phyloP scores from a whole-genome alignment of 2,113 vertebrate species.

The Xenopus tropicalis region DNA sequence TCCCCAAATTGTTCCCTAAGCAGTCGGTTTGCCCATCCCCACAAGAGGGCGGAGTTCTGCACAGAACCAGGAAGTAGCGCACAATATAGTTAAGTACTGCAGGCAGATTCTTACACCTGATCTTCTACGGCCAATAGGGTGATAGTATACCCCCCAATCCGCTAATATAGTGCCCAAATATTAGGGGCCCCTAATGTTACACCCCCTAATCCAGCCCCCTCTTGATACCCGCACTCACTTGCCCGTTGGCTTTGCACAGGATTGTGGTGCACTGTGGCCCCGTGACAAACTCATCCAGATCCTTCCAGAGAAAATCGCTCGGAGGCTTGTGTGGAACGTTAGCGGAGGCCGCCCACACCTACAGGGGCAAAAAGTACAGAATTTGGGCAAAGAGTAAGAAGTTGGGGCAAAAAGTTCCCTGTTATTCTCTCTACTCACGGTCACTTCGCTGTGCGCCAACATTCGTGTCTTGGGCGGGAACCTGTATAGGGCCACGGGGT shows the following conservation, averaged over 20 bases:
- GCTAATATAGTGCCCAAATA: too few species aligned
- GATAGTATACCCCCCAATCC: too few species aligned
- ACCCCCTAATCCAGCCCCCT: too few species aligned
- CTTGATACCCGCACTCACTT: constrained; percentile 45
- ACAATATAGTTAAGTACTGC: not conserved
- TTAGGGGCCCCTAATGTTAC: too few species aligned
- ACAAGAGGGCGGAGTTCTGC: too few species aligned
- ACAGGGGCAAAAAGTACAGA: not conserved
- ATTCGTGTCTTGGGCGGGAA: constrained; percentile 50
- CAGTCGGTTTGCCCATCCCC: too few species aligned
- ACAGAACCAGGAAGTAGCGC: too few species aligned
- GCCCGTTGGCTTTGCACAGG: constrained; percentile 51
- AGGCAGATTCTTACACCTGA: not conserved
- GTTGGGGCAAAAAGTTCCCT: not conserved
- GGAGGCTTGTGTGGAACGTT: constrained; percentile 48
- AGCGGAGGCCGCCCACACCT: constrained; percentile 58
- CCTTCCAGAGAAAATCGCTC: constrained; percentile 60
- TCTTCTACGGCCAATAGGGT: too few species aligned
- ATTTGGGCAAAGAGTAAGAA: not conserved
- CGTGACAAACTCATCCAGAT: constrained; percentile 52
- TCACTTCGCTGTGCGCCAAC: constrained; percentile 46
- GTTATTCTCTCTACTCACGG: constrained; percentile 49
- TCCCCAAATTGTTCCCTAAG: too few species aligned
- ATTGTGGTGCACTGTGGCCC: constrained; percentile 50
- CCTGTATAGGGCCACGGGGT: constrained; percentile 39